phyloP scores from a whole-genome alignment of 2,113 vertebrate genomes.

The Alosa alosa region DNA sequence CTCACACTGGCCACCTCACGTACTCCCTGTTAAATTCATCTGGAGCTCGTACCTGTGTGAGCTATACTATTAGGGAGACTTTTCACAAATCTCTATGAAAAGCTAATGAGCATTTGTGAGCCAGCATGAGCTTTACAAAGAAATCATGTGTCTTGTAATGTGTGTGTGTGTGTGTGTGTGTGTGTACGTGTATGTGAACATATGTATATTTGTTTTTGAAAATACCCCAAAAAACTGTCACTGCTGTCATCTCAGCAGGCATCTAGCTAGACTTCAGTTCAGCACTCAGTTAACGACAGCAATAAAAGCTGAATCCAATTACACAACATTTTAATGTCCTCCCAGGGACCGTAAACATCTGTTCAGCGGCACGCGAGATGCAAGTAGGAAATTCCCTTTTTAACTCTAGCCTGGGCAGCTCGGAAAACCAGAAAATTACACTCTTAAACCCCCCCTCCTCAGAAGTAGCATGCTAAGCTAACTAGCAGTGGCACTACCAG shows the following conservation, averaged over 20 bases:
- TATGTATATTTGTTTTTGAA: background rate
- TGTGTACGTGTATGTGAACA: background rate
- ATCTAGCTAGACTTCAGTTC: background rate
- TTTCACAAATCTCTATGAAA: background rate
- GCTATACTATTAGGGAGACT: background rate
- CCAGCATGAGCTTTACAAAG: background rate
- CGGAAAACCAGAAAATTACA: background rate
- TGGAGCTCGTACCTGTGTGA: background rate
- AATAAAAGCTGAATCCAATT: slow-evolving; percentile 19
- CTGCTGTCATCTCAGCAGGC: background rate
- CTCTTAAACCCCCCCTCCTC: background rate
- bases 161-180: background rate
- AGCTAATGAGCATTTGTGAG: background rate
- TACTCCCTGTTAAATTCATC: background rate
- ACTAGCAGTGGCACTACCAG: background rate
- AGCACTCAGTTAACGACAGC: background rate
- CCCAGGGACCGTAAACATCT: background rate
- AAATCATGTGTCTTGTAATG: background rate
- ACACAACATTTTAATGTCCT: background rate
- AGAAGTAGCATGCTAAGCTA: background rate
- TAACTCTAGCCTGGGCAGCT: background rate
- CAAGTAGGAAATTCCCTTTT: background rate
- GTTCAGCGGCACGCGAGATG: background rate
- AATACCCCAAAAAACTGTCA: background rate
- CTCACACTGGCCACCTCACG: too few species aligned